These are phyloP conservation scores for Ammodramus savannarum DNA, from an alignment of 2,113 vertebrate species.

Conservation along the genomic window DNA sequence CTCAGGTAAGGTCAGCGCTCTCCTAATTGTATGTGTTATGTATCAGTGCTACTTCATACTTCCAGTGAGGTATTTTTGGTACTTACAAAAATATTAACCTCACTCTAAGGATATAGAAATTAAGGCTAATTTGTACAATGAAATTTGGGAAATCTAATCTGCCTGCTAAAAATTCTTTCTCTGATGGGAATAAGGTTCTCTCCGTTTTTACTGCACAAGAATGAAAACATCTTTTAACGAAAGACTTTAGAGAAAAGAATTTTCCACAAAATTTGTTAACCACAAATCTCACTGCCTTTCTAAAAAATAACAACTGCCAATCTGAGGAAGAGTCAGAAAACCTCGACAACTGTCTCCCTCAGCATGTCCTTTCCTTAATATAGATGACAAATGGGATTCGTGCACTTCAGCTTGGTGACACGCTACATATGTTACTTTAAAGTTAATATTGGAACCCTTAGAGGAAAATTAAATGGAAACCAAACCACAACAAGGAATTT, in stretches of 20 bases:
- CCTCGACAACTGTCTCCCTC: not conserved
- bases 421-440: not conserved
- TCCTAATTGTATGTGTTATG: accelerated
- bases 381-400: not conserved
- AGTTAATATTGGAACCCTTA: not conserved
- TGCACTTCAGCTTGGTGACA: not conserved
- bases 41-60: not conserved
- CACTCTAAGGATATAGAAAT: not conserved
- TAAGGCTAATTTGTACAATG: not conserved
- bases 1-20: not conserved
- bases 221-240: not conserved
- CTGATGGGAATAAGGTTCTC: not conserved
- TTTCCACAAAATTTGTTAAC: not conserved
- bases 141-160: not conserved
- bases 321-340: not conserved
- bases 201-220: not conserved
- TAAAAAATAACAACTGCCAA: not conserved
- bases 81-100: not conserved
- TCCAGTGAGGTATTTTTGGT: not conserved
- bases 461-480: not conserved
- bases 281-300: not conserved
- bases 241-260: not conserved
- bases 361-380: not conserved
- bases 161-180: not conserved
- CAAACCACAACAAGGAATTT: not conserved